Evolutionary conservation across 2,113 vertebrate genomes (phyloP), one percentile per base, ranked within the genome.

Genomic region (Hippocampus comes): DNA sequence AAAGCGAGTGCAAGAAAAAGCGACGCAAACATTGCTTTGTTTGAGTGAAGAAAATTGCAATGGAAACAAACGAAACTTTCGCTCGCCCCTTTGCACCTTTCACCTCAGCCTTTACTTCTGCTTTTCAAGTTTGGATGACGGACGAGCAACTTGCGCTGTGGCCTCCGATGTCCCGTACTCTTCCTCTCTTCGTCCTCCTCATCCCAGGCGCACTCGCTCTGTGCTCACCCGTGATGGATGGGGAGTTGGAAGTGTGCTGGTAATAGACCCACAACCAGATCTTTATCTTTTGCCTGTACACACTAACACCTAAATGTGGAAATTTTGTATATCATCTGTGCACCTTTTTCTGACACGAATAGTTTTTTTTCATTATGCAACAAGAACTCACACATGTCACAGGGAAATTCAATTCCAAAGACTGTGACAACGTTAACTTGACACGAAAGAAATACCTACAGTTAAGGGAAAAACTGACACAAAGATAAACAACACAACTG

Each of bases 151-250:
- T 81, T 82, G 83, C 83, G 80, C 84, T 83, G 81, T 87, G 87
- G 83, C 86, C 87, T 88, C 82, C 42, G 17, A 78, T 82, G 84
- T 87, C 81, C 83, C 86, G 77, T 76, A 65, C 43, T 85, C 82
- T 83, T 86, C 78, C 81, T 80, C 72, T 79, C 75, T 73, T 89
- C 78, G 67, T 81, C 80, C 67, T 82, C 75, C 57, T 86, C 82
- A 59, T 42, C 79, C 42, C 74, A 71, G 59, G 63, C 79, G 70
- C 71, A 57, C 53, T 73, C 41, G 23, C 71, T 30, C 72, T 67
- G 87, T 82, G 79, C 89, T 87, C 86, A 82, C 75, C 43, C 68
- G 74, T 90, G 91, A 92, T 90, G 87, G 88, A 91, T 91, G 87
- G 76, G 53, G 70, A 74, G 76, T 75, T 85, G 87, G 81, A 77